Base-by-base conservation (phyloP, 2,113 vertebrate species). In the Phasianus colchicus region DNA sequence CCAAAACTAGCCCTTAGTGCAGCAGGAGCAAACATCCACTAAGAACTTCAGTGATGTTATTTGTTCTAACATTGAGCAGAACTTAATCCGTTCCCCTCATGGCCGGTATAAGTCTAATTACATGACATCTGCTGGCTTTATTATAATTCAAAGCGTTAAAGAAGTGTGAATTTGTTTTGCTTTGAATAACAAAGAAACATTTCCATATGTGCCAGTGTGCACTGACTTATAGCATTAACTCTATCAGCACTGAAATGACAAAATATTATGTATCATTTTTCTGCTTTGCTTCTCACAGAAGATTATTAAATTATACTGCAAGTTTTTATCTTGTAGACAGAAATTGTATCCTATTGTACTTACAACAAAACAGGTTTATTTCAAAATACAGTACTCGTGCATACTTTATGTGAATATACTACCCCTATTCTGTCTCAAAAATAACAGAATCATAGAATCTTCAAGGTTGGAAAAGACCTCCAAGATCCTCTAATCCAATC, bases 41-140 rank as follows among this genome's bases (percentile, higher is more conserved):
- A 50, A 1, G 6, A 75, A 89, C 50, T 24, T 89, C 65, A 42
- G 0, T 36, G 14, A 24, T 48, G 21, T 5, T 63, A 30, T 47
- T 54, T 79, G 38, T 54, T 70, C 86, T 55, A 42, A 40, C 2
- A 3, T 22, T 57, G 75, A 89, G 42, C 79, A 81, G n/a, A 86
- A 81, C 66, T 85, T 67, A 47, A 55, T 86, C 71, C 27, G 8
- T 61, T 86, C n/a, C 18, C 61, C 81, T 89, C 69, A 63, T 75
- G 92, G 63, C n/a, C 81, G 92, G 67, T 71, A 57, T 66, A 93
- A 91, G 42, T 60, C 58, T 75, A 70, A 90, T 89, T 69, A 89
- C 48, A 25, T 67, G 55, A 81, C 32, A 86, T 64, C 79, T 86
- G 79, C 40, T 90, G 88, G 50, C 79, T 88, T 91, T 86, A 52